Evolutionary conservation across 2,888 invertebrate species (phyloP), one percentile per base, ranked within the genome.

Genomic region (Drosophila basisetae): DNA sequence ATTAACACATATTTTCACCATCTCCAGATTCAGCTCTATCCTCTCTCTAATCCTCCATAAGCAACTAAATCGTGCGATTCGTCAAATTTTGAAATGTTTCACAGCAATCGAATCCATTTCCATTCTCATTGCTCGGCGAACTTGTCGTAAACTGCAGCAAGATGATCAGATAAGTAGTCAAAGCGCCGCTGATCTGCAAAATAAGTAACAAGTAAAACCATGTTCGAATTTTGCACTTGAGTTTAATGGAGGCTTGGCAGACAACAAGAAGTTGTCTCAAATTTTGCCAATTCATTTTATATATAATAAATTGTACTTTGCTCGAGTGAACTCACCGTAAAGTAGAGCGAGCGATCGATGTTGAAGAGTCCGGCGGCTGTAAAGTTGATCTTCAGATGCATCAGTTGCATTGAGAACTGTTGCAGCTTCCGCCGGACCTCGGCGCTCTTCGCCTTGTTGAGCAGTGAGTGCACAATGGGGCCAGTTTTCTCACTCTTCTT

Each of bases 121-220:
- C 68, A 41, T 69, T 71, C 22, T 68, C 73, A 33, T 62, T 61
- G 50, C 11, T 55, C 0, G 92, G 89, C 2, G 82, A 68, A 76
- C 76, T 92, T 52, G 93, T 91, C 6, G 93, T 92, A 55, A 94
- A 93, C 80, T 94, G 94, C 60, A 94, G 81, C 66, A 94, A 76
- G 50, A 94, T 93, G 4, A 94, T 93, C 47, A 94, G 83, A 82
- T 94, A 94, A 9, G 94, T 94, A 13, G 93, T 93, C 16, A 93
- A 71, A 37, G 94, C 93, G 28, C 93, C 93, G 76, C 92, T 91
- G 41, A 94, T 93, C 94, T 94, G 77, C 4, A 70, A 78, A 41
- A 5, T 4, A 53, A 30, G 5, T 13, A 49, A 18, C 5, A 16
- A 18, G 5, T 25, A 16, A 43, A 10, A n/a, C 4, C 11, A 43